A percentile compares a stretch with the other conserved stretches of the same genome.
phyloP scores from a whole-genome alignment of 2,888 invertebrate genomes.

The Amaurobius ferox region DNA sequence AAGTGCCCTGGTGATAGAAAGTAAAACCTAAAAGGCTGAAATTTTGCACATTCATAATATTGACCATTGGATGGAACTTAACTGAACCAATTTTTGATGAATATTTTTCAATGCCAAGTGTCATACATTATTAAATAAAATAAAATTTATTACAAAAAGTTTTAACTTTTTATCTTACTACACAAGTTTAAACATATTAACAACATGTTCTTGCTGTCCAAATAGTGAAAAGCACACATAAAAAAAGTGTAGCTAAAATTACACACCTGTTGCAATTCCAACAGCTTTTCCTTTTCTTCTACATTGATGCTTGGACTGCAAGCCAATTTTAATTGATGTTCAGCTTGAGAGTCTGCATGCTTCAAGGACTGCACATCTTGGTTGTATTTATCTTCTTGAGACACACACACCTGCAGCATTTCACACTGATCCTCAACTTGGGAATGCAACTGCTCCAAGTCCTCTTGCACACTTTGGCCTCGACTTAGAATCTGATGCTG shows the following conservation, averaged over 20 bases:
- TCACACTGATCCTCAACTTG: slow-evolving; percentile 82
- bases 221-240: too few species aligned
- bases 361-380: slow-evolving; percentile 90
- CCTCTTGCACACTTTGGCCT: slow-evolving; percentile 83
- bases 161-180: too few species aligned
- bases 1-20: too few species aligned
- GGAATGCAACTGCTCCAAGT: slow-evolving; percentile 84
- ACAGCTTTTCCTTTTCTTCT: slow-evolving; percentile 65
- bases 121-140: too few species aligned
- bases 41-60: too few species aligned
- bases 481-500: slow-evolving; percentile 86
- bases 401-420: slow-evolving; percentile 85
- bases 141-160: too few species aligned
- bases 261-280: slow-evolving; percentile 55
- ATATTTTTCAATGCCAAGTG: too few species aligned
- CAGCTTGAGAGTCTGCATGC: slow-evolving; percentile 89
- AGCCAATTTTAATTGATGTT: slow-evolving; percentile 86
- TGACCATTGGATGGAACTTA: too few species aligned
- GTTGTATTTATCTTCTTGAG: slow-evolving; percentile 91
- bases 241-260: not conserved
- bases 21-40: too few species aligned
- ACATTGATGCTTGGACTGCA: slow-evolving; percentile 58
- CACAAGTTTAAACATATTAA: too few species aligned
- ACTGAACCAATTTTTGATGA: too few species aligned
- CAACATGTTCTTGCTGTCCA: too few species aligned